Base-by-base conservation (phyloP, 35 echinoderm and acorn worm species). In the Holothuria glaberrima region DNA sequence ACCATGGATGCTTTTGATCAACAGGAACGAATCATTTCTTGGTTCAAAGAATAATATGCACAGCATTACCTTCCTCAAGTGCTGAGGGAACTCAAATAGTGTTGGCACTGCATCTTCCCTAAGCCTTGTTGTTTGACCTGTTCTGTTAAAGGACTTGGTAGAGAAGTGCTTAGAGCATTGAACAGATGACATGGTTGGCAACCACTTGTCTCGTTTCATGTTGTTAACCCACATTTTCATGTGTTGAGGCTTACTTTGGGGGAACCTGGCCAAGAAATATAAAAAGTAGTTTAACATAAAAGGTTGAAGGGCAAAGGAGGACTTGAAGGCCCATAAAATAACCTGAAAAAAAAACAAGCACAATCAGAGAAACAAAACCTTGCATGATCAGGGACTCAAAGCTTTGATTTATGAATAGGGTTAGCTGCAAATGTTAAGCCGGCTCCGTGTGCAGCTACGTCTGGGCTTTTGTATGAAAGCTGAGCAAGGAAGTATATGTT, bases 81-180 rank as follows among this genome's bases (percentile, higher is more conserved):
- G 86, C 31, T 48, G 31, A 6, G 64, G 86, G 29, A 71, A 48
- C 19, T 89, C 44, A 79, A 90, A 90, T 64, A 65, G 17, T 80
- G 74, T 90, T 31, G 88, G 88, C 16, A 90, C 56, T 59, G 72
- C 74, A 90, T 78, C 58, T 81, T 54, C 48, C 67, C 57, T 79
- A n/a, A 82, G 71, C 36, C 88, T 79, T 66, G 88, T 90, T 30
- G 71, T 79, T 64, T 80, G 52, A 46, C 74, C 88, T 0, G 75
- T 90, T 66, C 75, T 64, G 71, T 90, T 71, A 28, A 90, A 81
- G 48, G 12, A 32, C 12, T 7, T 33, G 13, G 9, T 19, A 18
- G 63, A 48, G 50, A 80, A 90, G 31, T 90, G 88, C 21, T 90
- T 45, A n/a, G 75, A 90, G 24, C 88, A 90, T 28, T 82, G 44